A percentile compares a stretch with the other conserved stretches of the same genome.
Evolutionary conservation across 2,797 vertebrate genomes (phyloP).

Genomic region (Phataginus tricuspis): DNA sequence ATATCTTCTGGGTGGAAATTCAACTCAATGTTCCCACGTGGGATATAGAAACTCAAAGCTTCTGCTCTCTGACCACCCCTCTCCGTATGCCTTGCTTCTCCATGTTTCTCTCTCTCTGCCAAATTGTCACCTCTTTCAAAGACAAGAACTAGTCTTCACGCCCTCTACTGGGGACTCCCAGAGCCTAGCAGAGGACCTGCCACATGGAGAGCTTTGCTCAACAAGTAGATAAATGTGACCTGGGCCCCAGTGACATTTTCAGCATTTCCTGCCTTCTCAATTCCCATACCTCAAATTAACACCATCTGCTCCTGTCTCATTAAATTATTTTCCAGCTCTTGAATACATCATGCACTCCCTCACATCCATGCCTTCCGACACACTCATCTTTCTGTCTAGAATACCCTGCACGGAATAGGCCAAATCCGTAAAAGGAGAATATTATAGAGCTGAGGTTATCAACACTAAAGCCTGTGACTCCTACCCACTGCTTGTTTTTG

Average conservation of each 20-base stretch:
- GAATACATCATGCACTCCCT: not conserved
- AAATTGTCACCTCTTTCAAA: not conserved
- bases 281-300: not conserved
- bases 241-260: not conserved
- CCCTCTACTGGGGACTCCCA: not conserved
- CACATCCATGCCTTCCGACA: not conserved
- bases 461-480: not conserved
- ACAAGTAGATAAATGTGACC: not conserved
- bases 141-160: not conserved
- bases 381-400: not conserved
- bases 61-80: not conserved
- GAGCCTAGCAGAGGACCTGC: not conserved
- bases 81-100: not conserved
- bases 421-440: not conserved
- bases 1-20: not conserved
- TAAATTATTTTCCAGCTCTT: not conserved
- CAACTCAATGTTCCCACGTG: not conserved
- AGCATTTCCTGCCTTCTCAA: not conserved
- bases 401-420: not conserved
- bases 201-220: conserved; percentile 14
- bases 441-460: not conserved
- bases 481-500: not conserved
- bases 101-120: not conserved
- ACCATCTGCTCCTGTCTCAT: conserved; percentile 27
- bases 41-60: too few relatives aligned